These are phyloP conservation scores for Chrosomus eos DNA, from an alignment of 2,797 vertebrate genomes.

Conservation along the genomic window DNA sequence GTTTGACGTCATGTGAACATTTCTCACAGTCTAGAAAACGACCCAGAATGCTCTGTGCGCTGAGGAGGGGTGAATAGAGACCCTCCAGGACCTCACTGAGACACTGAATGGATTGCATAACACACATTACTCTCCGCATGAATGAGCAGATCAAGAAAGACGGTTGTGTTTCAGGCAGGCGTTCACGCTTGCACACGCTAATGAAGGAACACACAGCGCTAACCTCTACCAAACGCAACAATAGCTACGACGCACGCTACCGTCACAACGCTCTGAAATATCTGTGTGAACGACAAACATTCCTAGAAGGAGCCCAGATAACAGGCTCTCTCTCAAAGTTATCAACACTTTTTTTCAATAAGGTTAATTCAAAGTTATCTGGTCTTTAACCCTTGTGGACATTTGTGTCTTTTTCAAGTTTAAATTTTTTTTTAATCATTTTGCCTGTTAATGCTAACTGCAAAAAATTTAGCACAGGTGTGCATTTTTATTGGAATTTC, in stretches of 20 bases:
- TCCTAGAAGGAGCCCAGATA: too few species aligned
- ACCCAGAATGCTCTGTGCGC: neutral
- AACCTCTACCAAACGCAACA: neutral
- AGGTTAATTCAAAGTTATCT: too few species aligned
- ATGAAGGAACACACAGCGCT: neutral
- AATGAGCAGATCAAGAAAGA: slow-evolving; percentile 26
- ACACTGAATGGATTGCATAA: slow-evolving; percentile 66
- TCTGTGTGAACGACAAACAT: neutral
- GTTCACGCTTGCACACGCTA: neutral
- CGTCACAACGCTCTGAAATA: too few species aligned
- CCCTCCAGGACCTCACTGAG: neutral
- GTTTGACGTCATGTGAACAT: neutral
- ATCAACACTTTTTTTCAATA: too few species aligned
- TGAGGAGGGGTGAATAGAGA: neutral
- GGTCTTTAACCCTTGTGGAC: too few species aligned
- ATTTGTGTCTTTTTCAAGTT: too few species aligned
- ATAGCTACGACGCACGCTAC: too few species aligned
- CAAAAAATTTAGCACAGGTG: too few species aligned
- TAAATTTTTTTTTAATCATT: too few species aligned
- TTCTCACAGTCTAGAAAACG: neutral
- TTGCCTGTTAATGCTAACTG: too few species aligned
- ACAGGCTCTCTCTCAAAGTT: too few species aligned
- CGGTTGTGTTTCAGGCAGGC: neutral
- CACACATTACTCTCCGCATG: slow-evolving; percentile 57
- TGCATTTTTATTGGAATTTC: too few species aligned